Base-by-base conservation (phyloP, 2,797 vertebrate genomes). In the Enteromius unitaeniatus region DNA sequence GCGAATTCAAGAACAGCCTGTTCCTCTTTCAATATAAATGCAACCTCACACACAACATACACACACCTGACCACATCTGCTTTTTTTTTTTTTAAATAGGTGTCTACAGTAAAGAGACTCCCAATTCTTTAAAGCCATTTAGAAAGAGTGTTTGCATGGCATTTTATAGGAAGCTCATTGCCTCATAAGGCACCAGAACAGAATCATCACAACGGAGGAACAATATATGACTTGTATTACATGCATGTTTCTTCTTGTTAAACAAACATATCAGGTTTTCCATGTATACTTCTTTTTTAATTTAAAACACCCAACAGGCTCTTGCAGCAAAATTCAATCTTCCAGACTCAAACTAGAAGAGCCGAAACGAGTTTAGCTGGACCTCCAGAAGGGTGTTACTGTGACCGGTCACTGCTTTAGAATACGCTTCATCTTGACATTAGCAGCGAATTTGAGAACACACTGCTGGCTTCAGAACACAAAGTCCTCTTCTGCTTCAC, bases 1-100 rank as follows among this genome's bases (percentile, higher is more conserved):
- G 53, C 34, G 7, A 78, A 28, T 47, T 45, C 23, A 64, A 64
- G 23, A 78, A 55, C 51, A 58, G 51, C 13, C 34, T 45, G 40
- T 78, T 78, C 58, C 76, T 28, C 55, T 78, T 78, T 78, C 58
- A 47, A 47, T 64, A 11, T 28, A 47, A 78, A 64, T 28, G 11
- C 3, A 51, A 73, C 7, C 0, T 8, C 6, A 10, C 9, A 70
- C 68, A 9, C 23, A 11, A n/a, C 8, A 60, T 1, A 60, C 17
- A 37, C 28, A 53, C 6, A 17, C 6, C 37, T 58, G 17, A 76
- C 21, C 21, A 58, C 26, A 17, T 13, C n/a, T 23, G 31, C 26
- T 10, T 31, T 31, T 31, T 31, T 28, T 28, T 28, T 28, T 28
- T 28, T 28, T 28, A n/a, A n/a, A n/a, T n/a, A n/a, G 28, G 17